phyloP scores from a whole-genome alignment of 2,888 invertebrate species.

The Callimorpha dominula region DNA sequence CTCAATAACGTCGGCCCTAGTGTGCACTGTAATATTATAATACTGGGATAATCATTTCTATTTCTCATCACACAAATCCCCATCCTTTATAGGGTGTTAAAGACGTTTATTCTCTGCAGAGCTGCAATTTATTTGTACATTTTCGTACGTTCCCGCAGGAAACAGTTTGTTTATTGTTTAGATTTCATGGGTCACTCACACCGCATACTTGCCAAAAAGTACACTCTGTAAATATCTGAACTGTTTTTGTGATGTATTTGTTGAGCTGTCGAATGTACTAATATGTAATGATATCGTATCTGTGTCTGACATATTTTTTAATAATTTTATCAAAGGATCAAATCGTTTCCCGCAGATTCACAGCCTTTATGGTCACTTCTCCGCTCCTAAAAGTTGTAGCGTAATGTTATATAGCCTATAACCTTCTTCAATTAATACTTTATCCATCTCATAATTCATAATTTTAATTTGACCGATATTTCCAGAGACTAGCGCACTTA shows the following conservation, averaged over 20 bases:
- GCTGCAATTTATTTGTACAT: conserved; percentile 53
- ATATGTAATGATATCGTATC: too few relatives aligned
- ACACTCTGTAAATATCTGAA: conserved; percentile 73
- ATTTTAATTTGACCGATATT: too few relatives aligned
- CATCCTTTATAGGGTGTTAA: conserved; percentile 37
- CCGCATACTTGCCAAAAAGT: conserved; percentile 76
- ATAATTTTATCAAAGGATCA: background rate
- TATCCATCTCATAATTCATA: too few relatives aligned
- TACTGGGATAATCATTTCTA: conserved; percentile 38
- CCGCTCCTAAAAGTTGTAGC: too few relatives aligned
- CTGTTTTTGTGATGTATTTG: conserved; percentile 34
- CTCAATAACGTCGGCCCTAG: conserved; percentile 34
- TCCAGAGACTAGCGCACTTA: too few relatives aligned
- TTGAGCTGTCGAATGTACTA: background rate
- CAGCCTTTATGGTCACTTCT: too few relatives aligned
- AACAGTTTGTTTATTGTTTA: conserved; percentile 78
- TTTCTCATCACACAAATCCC: conserved; percentile 45
- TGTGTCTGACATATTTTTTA: background rate
- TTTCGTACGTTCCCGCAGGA: conserved; percentile 58
- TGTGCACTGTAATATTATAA: conserved; percentile 19
- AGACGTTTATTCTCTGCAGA: conserved; percentile 51
- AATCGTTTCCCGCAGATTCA: too few relatives aligned
- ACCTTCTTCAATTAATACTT: too few relatives aligned
- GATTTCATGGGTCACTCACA: conserved; percentile 63
- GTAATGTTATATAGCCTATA: too few relatives aligned